These are phyloP conservation scores for Rhinolophus ferrumequinum DNA, from an alignment of 2,113 vertebrate genomes.

Conservation along the genomic window DNA sequence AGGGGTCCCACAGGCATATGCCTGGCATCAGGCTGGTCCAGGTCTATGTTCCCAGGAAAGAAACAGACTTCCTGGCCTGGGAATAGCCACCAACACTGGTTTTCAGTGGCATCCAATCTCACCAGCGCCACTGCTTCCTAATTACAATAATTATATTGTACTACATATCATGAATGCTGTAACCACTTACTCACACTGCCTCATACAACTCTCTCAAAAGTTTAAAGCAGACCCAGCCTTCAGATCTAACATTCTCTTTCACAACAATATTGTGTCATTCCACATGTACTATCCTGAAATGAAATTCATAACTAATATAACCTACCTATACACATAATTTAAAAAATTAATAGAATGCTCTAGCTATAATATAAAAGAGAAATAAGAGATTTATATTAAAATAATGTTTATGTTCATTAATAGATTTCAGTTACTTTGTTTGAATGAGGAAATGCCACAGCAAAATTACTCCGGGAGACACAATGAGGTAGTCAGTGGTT, in stretches of 20 bases:
- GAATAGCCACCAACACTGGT: neutral
- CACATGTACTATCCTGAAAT: neutral
- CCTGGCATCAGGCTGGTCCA: neutral
- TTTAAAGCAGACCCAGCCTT: neutral
- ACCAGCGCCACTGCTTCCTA: neutral
- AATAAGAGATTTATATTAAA: slow-evolving; percentile 5
- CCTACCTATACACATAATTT: neutral
- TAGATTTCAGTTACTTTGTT: neutral
- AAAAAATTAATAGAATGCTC: neutral
- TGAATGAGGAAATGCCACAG: neutral
- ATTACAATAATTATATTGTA: neutral
- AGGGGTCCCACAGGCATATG: neutral
- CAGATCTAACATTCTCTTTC: slow-evolving; percentile 10
- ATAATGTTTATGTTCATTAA: neutral
- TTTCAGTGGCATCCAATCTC: neutral
- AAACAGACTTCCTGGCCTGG: neutral
- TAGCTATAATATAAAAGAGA: neutral
- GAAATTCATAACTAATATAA: neutral
- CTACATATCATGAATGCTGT: neutral
- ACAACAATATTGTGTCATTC: neutral
- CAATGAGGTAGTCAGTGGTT: neutral
- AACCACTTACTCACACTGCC: neutral
- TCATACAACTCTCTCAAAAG: neutral
- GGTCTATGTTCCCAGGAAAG: neutral
- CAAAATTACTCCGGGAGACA: neutral